Conservation (phyloP, 2,888 invertebrate species). For the Drosophila picticornis region DNA sequence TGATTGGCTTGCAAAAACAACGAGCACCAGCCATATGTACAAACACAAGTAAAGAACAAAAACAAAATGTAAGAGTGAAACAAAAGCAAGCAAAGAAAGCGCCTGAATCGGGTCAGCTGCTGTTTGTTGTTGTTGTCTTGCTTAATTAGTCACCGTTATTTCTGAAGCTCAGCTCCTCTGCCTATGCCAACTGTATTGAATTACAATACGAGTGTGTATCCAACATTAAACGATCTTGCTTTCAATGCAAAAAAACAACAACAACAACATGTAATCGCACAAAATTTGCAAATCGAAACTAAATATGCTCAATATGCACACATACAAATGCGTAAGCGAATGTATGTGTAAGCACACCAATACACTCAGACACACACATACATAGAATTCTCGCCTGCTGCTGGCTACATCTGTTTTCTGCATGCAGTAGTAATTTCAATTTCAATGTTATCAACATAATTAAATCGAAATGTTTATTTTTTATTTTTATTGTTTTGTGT, state of each 20-base stretch:
- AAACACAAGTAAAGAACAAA: constrained; percentile 25
- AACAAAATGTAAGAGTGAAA: constrained; percentile 27
- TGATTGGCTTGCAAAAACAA: constrained; percentile 66
- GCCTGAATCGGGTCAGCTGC: constrained; percentile 33
- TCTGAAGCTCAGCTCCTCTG: constrained; percentile 6
- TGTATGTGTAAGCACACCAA: background rate
- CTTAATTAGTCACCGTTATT: constrained; percentile 27
- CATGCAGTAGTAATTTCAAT: constrained; percentile 2
- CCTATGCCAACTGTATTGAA: background rate
- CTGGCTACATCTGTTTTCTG: constrained; percentile 48
- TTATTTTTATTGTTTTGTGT: background rate
- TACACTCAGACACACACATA: background rate
- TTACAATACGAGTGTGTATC: constrained; percentile 16
- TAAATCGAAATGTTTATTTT: background rate
- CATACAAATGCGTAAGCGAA: background rate
- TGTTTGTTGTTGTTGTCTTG: constrained; percentile 7
- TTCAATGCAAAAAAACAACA: constrained; percentile 19
- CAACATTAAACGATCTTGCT: constrained; percentile 26
- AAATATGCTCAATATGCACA: constrained; percentile 45
- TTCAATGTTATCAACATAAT: background rate
- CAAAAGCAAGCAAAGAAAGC: constrained; percentile 42
- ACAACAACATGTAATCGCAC: constrained; percentile 15
- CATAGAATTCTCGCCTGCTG: constrained; percentile 3
- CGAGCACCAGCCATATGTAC: constrained; percentile 7
- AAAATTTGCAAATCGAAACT: constrained; percentile 46